Evolutionary conservation across 2,113 vertebrate species (phyloP), one percentile per base, ranked within the genome.

Genomic region (Gracilinanus agilis): DNA sequence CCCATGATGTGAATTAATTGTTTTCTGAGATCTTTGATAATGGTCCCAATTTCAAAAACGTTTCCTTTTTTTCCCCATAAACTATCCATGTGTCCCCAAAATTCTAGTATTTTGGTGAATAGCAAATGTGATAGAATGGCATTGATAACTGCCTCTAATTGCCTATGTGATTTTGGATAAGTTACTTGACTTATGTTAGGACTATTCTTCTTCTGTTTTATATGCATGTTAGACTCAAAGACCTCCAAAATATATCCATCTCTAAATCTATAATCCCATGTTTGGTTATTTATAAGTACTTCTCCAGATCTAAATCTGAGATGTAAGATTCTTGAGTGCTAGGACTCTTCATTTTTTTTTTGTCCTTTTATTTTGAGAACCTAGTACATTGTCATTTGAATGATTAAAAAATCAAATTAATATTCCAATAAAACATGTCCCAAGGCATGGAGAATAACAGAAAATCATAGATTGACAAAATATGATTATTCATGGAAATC

Each of bases 401-500:
- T 40, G 67, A 83, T 83, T 83, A 23, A 75, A 75, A 75, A 16
- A n/a, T 6, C 34, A 75, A n/a, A n/a, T 75, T n/a, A 75, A 75
- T n/a, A 75, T n/a, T 21, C 19, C 19, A 40, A 40, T 83, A 40
- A 75, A 83, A 83, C 13, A 67, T 40, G 34, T n/a, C 61, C 21
- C 67, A 23, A 83, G n/a, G 40, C 6, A 1, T 40, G n/a, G 67
- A 21, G 34, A 75, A 2, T 7, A 23, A 40, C n/a, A 19, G 16
- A 67, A 40, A 40, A 83, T 83, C 61, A 40, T 40, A 40, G 67
- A 83, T 8, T 9, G 10, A 44, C 7, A 13, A 53, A 29, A 27
- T 89, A 53, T 13, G 44, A 89, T 53, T 27, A 49, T 75, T 89
- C 96, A 97, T 95, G 97, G 95, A 58, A 95, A 95, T 93, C 54